Conservation (phyloP, 23 tunicate genomes). For the Oikopleura albicans region DNA sequence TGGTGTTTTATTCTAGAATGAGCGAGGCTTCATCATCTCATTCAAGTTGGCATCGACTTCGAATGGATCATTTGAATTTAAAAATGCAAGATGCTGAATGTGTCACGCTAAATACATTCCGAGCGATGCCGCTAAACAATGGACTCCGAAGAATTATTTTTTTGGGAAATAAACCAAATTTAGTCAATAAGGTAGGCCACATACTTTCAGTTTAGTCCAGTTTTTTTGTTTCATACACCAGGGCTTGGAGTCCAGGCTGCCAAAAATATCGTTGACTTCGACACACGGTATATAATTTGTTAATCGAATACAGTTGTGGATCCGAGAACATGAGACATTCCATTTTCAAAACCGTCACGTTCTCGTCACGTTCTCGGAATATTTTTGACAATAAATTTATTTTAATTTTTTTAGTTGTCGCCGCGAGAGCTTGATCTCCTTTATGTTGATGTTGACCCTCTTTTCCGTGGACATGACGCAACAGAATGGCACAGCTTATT, state of each 20-base stretch:
- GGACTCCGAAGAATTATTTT: background rate
- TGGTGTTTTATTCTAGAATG: no score
- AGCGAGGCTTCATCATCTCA: no score
- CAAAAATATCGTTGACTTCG: no score
- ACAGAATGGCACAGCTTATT: background rate
- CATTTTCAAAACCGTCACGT: no score
- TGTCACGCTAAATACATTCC: background rate
- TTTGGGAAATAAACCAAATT: background rate
- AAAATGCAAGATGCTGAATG: background rate
- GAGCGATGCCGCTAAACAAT: background rate
- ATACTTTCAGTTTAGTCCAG: no score
- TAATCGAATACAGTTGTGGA: no score
- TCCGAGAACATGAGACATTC: no score
- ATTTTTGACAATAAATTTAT: background rate
- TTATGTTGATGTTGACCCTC: constrained; percentile 11
- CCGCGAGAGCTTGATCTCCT: background rate
- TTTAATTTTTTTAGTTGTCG: background rate
- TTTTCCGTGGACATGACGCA: background rate
- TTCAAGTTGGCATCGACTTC: background rate
- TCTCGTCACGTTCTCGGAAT: background rate
- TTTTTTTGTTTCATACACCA: no score
- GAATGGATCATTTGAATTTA: background rate
- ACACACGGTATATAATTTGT: no score
- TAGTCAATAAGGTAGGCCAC: background rate
- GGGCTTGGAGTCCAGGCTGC: no score